Conservation (phyloP, 2,113 vertebrate genomes). For the Aldabrachelys gigantea region DNA sequence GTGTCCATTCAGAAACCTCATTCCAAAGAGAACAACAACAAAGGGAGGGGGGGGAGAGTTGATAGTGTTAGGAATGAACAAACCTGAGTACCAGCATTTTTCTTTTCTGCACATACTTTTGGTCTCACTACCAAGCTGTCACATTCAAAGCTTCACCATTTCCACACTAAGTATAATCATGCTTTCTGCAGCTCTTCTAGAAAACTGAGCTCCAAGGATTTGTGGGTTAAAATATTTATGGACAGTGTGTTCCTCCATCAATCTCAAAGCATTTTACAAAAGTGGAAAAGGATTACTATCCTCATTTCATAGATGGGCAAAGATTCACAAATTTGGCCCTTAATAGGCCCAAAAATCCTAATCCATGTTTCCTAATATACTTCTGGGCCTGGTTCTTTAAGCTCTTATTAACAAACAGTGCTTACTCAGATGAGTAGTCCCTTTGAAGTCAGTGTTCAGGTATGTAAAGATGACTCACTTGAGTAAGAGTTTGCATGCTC, state of each 20-base stretch:
- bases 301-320: neutral
- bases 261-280: neutral
- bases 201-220: neutral
- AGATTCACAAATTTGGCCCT: neutral
- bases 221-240: neutral
- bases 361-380: neutral
- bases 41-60: fast-evolving
- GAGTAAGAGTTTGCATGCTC: neutral
- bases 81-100: conserved; percentile 4
- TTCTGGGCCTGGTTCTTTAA: neutral
- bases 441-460: neutral
- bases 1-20: conserved; percentile 24
- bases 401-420: neutral
- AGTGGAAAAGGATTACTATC: neutral
- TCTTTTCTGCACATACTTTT: conserved; percentile 1
- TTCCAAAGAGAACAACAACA: conserved; percentile 19
- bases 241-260: neutral
- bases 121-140: neutral
- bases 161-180: neutral
- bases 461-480: neutral
- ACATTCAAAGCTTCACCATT: neutral
- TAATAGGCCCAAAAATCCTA: neutral
- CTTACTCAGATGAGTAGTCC: fast-evolving
- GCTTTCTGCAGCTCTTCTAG: neutral
- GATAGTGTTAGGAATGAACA: conserved; percentile 1